A percentile compares a stretch with the other conserved stretches of the same genome.
phyloP scores from a whole-genome alignment of 2,113 vertebrate genomes.

The Nothocercus nigrocapillus region DNA sequence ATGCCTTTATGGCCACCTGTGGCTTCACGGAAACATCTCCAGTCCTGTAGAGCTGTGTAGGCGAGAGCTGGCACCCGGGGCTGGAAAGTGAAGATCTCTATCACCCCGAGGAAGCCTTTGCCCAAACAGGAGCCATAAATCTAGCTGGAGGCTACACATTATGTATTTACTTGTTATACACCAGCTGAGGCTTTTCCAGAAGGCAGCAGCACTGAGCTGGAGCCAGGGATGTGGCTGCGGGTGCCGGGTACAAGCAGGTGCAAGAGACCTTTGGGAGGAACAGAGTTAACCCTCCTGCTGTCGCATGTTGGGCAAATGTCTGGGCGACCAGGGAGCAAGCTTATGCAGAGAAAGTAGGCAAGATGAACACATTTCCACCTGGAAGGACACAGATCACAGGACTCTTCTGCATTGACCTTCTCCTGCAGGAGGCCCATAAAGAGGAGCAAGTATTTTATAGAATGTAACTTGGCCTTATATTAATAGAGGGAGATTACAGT shows the following conservation, averaged over 20 bases:
- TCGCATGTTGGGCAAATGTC: background rate
- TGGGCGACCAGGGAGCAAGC: background rate
- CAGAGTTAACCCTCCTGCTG: background rate
- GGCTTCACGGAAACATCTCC: background rate
- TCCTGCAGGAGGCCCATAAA: background rate
- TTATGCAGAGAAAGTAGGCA: background rate
- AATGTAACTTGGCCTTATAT: background rate
- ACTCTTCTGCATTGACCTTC: background rate
- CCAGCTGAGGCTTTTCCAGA: background rate
- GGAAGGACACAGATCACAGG: background rate
- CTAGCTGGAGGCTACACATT: background rate
- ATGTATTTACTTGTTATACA: background rate
- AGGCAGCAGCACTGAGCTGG: rapidly evolving
- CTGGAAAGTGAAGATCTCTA: background rate
- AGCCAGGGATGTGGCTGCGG: background rate
- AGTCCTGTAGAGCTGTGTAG: background rate
- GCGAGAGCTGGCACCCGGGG: background rate
- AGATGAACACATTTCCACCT: background rate
- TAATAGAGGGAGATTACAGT: constrained; percentile 5
- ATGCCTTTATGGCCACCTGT: background rate
- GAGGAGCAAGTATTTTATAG: background rate
- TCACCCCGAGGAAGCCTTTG: background rate
- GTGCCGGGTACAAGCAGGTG: background rate
- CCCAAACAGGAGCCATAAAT: background rate
- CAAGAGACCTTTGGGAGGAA: background rate